These are phyloP conservation scores for Colletes collaris DNA, from an alignment of 2,888 invertebrate species.

Conservation along the genomic window DNA sequence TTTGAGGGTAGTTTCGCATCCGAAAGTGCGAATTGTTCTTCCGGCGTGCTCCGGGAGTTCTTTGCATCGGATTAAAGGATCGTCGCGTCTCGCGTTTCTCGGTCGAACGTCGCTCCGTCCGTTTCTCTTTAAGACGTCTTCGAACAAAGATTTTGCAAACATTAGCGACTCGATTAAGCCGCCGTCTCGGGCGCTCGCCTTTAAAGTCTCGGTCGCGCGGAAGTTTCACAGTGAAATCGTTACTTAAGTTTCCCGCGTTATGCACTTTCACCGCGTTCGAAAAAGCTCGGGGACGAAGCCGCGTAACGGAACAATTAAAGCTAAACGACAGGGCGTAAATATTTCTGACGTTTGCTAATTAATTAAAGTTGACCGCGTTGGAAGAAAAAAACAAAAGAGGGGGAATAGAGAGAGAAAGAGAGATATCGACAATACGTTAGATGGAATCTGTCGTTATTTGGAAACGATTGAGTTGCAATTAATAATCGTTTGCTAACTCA, in stretches of 20 bases:
- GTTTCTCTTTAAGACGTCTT: slow-evolving; percentile 63
- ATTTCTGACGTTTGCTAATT: neutral
- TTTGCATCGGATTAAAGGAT: slow-evolving; percentile 45
- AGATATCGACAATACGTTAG: no score
- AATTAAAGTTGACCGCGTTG: neutral
- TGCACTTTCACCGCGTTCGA: slow-evolving; percentile 68
- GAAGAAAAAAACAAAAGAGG: no score
- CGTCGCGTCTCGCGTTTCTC: slow-evolving; percentile 39
- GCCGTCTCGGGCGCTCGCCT: slow-evolving; percentile 67
- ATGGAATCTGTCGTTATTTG: no score
- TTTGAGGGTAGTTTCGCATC: no score
- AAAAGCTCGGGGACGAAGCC: slow-evolving; percentile 56
- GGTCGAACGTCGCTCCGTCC: slow-evolving; percentile 44
- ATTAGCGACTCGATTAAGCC: slow-evolving; percentile 71
- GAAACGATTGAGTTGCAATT: no score
- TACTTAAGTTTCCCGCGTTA: slow-evolving; percentile 71
- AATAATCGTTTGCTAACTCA: no score
- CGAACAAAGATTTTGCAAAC: slow-evolving; percentile 71
- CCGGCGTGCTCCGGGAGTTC: slow-evolving; percentile 2
- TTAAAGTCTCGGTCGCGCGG: slow-evolving; percentile 70
- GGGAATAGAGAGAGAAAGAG: no score
- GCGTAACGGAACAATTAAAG: slow-evolving; percentile 31
- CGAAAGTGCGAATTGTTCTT: slow-evolving; percentile 11
- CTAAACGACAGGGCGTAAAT: slow-evolving; percentile 7
- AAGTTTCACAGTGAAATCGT: slow-evolving; percentile 72